phyloP scores from a whole-genome alignment of 1,140 invertebrate species.

The Trichomalopsis sarcophagae region DNA sequence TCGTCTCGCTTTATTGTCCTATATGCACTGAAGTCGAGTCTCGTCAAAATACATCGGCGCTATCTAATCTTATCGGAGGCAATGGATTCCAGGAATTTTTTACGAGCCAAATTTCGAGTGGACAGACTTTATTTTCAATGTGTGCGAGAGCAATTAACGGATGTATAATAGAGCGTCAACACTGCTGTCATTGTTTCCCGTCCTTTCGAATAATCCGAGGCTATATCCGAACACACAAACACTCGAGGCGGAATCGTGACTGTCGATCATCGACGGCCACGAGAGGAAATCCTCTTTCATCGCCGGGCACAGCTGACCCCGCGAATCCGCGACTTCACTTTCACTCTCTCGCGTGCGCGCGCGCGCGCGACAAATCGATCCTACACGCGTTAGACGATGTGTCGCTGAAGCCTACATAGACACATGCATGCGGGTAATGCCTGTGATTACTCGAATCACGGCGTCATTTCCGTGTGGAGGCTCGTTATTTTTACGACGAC shows the following conservation, averaged over 20 bases:
- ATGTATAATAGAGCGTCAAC: neutral
- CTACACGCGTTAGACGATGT: neutral
- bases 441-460: neutral
- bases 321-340: slow-evolving; percentile 34
- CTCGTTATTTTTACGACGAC: slow-evolving; percentile 2
- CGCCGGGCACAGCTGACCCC: neutral
- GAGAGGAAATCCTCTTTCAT: neutral
- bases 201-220: slow-evolving; percentile 23
- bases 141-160: neutral
- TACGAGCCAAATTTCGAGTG: no score
- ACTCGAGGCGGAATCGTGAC: slow-evolving; percentile 26
- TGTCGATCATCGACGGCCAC: slow-evolving; percentile 6
- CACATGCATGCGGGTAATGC: neutral
- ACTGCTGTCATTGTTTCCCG: neutral
- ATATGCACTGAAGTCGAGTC: neutral
- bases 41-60: neutral
- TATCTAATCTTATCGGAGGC: slow-evolving; percentile 8
- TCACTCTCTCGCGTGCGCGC: slow-evolving; percentile 36
- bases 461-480: neutral
- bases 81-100: no score
- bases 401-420: neutral
- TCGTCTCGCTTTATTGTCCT: neutral
- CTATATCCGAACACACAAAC: neutral
- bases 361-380: slow-evolving; percentile 40
- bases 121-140: neutral